Conservation (phyloP, 2,888 invertebrate genomes). For the Halictus ligatus region DNA sequence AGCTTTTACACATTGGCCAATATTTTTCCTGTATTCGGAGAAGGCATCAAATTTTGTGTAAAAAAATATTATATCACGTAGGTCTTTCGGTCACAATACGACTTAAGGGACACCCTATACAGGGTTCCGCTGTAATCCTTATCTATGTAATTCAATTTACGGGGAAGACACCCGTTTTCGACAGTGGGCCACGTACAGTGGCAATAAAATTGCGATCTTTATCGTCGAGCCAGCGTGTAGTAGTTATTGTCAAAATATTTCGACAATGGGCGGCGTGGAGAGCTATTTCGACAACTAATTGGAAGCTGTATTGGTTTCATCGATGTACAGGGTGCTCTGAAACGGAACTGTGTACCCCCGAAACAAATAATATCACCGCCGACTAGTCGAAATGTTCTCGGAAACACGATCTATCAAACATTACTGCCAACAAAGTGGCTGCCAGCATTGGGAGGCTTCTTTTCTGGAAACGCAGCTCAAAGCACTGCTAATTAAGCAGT, state of each 20-base stretch:
- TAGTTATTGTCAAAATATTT: conserved; percentile 37
- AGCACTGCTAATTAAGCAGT: neutral
- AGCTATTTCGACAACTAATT: conserved; percentile 48
- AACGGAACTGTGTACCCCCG: neutral
- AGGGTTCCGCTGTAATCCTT: neutral
- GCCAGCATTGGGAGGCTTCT: neutral
- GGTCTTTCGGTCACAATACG: too few species aligned
- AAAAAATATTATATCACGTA: too few species aligned
- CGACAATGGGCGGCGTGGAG: conserved; percentile 32
- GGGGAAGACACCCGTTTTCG: conserved; percentile 3
- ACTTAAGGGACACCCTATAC: neutral
- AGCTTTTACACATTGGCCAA: too few species aligned
- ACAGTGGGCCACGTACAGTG: neutral
- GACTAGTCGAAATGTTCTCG: neutral
- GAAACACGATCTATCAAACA: neutral
- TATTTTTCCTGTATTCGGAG: too few species aligned
- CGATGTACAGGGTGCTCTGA: neutral
- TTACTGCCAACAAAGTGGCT: neutral
- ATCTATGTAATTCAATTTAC: conserved; percentile 10
- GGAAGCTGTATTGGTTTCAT: conserved; percentile 15
- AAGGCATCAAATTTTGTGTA: too few species aligned
- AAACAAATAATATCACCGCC: neutral
- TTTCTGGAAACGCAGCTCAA: neutral
- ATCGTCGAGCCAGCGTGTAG: conserved; percentile 35
- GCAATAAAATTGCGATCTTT: conserved; percentile 30